Percentiles rank a stretch among this genome's conserved stretches.
phyloP scores from a whole-genome alignment of 1,140 invertebrate genomes.

The Lepidurus packardi region DNA sequence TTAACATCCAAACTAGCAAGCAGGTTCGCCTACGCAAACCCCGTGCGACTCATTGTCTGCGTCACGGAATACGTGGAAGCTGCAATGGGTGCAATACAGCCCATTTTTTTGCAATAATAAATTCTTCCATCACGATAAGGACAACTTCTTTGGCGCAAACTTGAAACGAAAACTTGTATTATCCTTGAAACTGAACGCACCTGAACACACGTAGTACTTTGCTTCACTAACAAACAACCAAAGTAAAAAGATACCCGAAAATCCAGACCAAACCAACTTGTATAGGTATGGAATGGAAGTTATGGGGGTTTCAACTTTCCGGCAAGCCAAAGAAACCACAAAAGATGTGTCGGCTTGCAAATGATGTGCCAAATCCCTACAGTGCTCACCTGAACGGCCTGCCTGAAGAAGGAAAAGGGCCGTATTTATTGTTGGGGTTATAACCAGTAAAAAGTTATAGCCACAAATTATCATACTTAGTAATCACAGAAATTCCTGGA shows the following conservation, averaged over 20 bases:
- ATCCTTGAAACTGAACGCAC: no score
- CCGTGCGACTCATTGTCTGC: not conserved
- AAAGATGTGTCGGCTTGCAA: slow-evolving; percentile 19
- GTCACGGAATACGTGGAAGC: not conserved
- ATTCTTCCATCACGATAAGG: not conserved
- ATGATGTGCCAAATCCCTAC: not conserved
- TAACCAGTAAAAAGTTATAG: not conserved
- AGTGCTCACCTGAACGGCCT: slow-evolving; percentile 10
- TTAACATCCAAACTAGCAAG: slow-evolving; percentile 15
- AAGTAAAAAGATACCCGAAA: not conserved
- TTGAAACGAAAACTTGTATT: no score
- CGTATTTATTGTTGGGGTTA: not conserved
- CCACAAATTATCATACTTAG: slow-evolving; percentile 1
- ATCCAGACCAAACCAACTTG: not conserved
- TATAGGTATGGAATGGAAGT: not conserved
- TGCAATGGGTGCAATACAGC: slow-evolving; percentile 8
- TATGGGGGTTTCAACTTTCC: not conserved
- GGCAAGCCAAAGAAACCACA: slow-evolving; percentile 2
- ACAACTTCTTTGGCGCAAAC: not conserved
- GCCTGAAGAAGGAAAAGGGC: not conserved
- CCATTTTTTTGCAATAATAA: not conserved
- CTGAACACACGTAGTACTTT: no score
- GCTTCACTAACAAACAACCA: no score
- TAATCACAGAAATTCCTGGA: not conserved
- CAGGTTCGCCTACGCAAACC: slow-evolving; percentile 1